phyloP scores from a whole-genome alignment of 2,113 vertebrate genomes.

The Trematomus loennbergii region DNA sequence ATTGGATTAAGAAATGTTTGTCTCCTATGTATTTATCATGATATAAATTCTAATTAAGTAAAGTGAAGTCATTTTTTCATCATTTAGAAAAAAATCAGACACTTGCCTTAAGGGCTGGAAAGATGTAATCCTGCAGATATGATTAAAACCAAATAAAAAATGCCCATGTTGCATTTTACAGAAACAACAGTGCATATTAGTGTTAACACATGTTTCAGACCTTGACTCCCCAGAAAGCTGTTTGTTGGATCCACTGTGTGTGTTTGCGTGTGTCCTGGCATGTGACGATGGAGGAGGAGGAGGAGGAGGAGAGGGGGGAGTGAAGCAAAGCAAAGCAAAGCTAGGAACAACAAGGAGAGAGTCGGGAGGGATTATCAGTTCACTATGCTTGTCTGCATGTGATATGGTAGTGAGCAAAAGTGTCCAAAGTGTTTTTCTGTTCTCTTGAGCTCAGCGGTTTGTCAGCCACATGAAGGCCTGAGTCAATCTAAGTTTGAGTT shows the following conservation, averaged over 20 bases:
- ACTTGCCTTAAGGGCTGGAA: too few species aligned
- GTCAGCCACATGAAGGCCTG: constrained; percentile 34
- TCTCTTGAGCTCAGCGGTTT: background rate
- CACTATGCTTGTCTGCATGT: constrained; percentile 28
- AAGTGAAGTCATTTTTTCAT: too few species aligned
- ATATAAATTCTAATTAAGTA: too few species aligned
- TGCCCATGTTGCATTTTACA: background rate
- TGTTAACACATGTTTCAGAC: constrained; percentile 24
- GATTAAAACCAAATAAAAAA: background rate
- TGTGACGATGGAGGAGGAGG: constrained; percentile 62
- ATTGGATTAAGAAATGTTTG: too few species aligned
- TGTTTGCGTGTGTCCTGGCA: constrained; percentile 46
- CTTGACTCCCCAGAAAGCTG: constrained; percentile 44
- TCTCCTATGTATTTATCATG: too few species aligned
- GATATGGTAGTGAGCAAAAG: constrained; percentile 24
- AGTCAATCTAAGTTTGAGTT: constrained; percentile 45
- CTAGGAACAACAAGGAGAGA: constrained; percentile 40
- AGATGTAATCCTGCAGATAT: too few species aligned
- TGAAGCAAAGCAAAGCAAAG: constrained; percentile 46
- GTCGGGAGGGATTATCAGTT: constrained; percentile 50
- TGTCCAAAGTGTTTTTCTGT: background rate
- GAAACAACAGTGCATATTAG: constrained; percentile 6
- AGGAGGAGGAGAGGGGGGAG: constrained; percentile 17
- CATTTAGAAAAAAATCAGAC: too few species aligned
- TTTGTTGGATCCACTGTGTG: constrained; percentile 7